Evolutionary conservation across 2,113 vertebrate genomes (phyloP), one percentile per base, ranked within the genome.

Genomic region (Candoia aspera): DNA sequence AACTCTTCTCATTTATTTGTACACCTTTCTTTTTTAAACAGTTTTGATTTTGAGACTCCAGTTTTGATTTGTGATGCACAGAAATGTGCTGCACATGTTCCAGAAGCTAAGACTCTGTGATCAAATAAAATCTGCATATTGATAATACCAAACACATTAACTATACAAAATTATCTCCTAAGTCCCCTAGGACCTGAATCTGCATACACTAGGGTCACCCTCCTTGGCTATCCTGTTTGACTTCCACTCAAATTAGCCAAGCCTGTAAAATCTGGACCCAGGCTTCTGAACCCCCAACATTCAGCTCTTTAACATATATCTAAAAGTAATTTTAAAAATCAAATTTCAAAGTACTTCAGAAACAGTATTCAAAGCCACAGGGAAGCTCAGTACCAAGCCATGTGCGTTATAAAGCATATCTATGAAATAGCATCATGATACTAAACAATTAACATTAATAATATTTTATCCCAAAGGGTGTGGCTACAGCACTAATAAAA

Each of bases 401-500:
- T 87, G 24, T 42, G 73, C 1, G 42, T 54, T 73, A 37, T 23
- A 68, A 86, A 84, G 57, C 42, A 53, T 60, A 29, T 88, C 90
- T 91, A 86, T 91, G 21, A 9, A 88, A 23, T 29, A 60, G n/a
- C 62, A 13, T 79, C 13, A 88, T 33, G 37, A 54, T 84, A 21
- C 29, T 86, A 6, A 62, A 88, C 68, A 21, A 2, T 4, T 93
- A 84, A 68, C 91, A 73, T 86, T 37, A 92, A 95, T 90, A 46
- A 42, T 24, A 79, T 29, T 93, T 91, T 93, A 59, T 94, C 84
- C 95, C 93, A 68, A 91, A 99, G 99, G 98, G 98, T 87, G 97
- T 97, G 17, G 98, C 99, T 91, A 97, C 96, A 42, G 96, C 98
- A 88, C 95, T 99, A 62, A 99, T 99, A 95, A 99, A 99, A 97